Evolutionary conservation across 2,113 vertebrate species (phyloP).

Genomic region (Machaerirhynchus nigripectus): DNA sequence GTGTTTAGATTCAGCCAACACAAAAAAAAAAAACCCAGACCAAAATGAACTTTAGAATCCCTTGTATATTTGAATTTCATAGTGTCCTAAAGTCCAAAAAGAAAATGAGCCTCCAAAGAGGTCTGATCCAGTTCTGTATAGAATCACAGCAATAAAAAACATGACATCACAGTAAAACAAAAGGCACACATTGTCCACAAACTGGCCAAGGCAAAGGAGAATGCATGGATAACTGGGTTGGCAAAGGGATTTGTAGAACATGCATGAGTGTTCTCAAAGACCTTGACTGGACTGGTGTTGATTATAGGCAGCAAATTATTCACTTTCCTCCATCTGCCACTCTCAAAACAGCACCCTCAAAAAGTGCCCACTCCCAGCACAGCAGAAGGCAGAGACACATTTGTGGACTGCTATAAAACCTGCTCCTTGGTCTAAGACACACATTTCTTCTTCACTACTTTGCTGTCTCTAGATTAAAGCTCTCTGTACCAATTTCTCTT

Average conservation of each 20-base stretch:
- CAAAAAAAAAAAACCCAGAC: not conserved
- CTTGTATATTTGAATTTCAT: not conserved
- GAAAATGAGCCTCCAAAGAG: not conserved
- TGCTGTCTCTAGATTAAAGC: not conserved
- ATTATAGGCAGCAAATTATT: not conserved
- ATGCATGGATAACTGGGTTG: rapidly evolving
- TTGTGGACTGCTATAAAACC: not conserved
- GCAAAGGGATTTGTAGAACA: not conserved
- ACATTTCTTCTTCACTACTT: not conserved
- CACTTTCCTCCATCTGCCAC: rapidly evolving
- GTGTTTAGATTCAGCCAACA: not conserved
- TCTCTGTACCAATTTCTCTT: not conserved
- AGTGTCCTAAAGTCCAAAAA: not conserved
- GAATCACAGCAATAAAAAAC: not conserved
- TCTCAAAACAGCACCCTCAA: not conserved
- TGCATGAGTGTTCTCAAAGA: rapidly evolving
- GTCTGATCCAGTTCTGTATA: not conserved
- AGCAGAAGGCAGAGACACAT: not conserved
- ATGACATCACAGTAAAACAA: not conserved
- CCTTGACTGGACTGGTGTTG: not conserved
- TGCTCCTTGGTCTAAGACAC: not conserved
- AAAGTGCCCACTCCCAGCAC: not conserved
- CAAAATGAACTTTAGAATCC: not conserved
- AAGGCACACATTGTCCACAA: not conserved
- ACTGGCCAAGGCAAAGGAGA: not conserved